These are phyloP conservation scores for Melinaea marsaeus DNA, from an alignment of 2,888 invertebrate species.

Conservation along the genomic window DNA sequence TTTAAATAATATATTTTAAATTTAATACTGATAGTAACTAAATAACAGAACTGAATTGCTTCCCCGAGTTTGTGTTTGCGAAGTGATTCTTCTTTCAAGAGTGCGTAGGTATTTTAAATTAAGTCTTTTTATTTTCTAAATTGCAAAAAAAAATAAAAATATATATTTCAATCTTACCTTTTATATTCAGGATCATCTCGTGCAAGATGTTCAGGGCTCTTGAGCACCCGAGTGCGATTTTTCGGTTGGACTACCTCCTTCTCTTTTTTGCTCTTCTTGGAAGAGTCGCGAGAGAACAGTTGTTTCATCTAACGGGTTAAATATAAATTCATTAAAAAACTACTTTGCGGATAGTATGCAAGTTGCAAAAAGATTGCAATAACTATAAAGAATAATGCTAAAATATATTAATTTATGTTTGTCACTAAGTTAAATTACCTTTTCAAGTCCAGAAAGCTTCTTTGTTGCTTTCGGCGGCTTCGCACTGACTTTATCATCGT, in stretches of 20 bases:
- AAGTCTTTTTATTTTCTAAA: too few relatives aligned
- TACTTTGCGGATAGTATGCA: too few relatives aligned
- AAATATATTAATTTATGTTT: slow-evolving; percentile 7
- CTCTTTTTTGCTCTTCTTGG: slow-evolving; percentile 83
- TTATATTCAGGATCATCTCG: slow-evolving; percentile 67
- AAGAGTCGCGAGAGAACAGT: slow-evolving; percentile 83
- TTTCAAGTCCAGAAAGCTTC: slow-evolving; percentile 84
- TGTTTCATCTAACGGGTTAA: slow-evolving; percentile 79
- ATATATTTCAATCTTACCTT: slow-evolving; percentile 45
- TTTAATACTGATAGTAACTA: too few relatives aligned
- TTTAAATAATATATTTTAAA: neutral
- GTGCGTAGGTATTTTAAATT: too few relatives aligned
- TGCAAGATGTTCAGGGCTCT: slow-evolving; percentile 76
- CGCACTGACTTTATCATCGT: slow-evolving; percentile 73
- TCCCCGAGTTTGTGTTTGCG: neutral
- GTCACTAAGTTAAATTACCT: slow-evolving; percentile 63
- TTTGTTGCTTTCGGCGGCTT: slow-evolving; percentile 80
- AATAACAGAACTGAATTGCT: too few relatives aligned
- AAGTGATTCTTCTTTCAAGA: neutral
- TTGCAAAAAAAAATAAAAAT: too few relatives aligned
- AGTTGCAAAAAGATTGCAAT: too few relatives aligned
- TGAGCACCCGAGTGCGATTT: slow-evolving; percentile 73
- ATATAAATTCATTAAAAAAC: too few relatives aligned
- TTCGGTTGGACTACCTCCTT: slow-evolving; percentile 77
- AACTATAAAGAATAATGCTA: slow-evolving; percentile 21